phyloP scores from a whole-genome alignment of 2,888 invertebrate genomes.

The Brenthis hecate region DNA sequence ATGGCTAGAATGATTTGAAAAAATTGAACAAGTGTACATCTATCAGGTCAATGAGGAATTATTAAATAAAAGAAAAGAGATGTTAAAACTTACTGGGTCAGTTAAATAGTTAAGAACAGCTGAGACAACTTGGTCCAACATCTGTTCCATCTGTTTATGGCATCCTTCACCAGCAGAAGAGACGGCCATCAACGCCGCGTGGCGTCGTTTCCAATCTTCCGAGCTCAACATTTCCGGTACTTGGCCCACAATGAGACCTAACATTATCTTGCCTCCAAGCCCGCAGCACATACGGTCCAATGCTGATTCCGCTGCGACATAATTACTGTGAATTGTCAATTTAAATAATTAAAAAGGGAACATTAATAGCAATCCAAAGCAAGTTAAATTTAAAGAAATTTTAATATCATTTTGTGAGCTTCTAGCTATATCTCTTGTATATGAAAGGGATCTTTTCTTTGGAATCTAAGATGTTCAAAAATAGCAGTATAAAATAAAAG shows the following conservation, averaged over 20 bases:
- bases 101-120: slow-evolving; percentile 93
- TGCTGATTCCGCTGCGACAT: slow-evolving; percentile 97
- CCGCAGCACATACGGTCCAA: slow-evolving; percentile 98
- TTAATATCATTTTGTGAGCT: no score
- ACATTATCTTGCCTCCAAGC: slow-evolving; percentile 94
- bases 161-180: slow-evolving; percentile 99
- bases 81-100: slow-evolving; percentile 86
- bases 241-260: slow-evolving; percentile 92
- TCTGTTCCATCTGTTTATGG: slow-evolving; percentile 98
- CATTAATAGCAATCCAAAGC: no score
- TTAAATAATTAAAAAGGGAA: neutral
- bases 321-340: slow-evolving; percentile 86
- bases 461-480: neutral
- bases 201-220: slow-evolving; percentile 93
- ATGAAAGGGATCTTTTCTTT: no score
- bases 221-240: slow-evolving; percentile 94
- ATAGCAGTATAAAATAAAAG: neutral
- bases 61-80: no score
- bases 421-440: no score
- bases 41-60: no score
- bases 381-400: no score
- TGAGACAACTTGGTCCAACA: slow-evolving; percentile 95
- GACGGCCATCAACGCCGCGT: slow-evolving; percentile 99
- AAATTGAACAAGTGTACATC: no score
- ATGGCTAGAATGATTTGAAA: no score